A percentile compares a stretch with the other conserved stretches of the same genome.
These are phyloP conservation scores for Calephelis virginiensis DNA, from an alignment of 1,140 invertebrate genomes.

Conservation along the genomic window DNA sequence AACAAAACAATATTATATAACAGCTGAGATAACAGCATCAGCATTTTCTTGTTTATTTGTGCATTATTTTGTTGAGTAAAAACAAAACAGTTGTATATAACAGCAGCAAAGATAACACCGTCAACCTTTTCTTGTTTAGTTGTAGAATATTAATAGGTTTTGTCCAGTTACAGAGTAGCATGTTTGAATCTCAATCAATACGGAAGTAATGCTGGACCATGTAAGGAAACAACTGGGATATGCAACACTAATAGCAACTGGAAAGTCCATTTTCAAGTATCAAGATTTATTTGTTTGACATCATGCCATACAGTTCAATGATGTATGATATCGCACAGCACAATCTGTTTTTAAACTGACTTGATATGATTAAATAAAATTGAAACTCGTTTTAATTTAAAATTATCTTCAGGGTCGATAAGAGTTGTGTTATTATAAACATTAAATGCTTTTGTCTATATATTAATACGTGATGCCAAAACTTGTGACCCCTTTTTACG, in stretches of 20 bases:
- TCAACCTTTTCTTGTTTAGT: not conserved
- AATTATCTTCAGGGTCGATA: too few relatives aligned
- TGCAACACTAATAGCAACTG: not conserved
- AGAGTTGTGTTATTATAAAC: too few relatives aligned
- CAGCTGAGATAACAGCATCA: not conserved
- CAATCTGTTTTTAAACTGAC: not conserved
- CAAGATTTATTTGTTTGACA: slow-evolving; percentile 27
- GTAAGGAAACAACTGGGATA: slow-evolving; percentile 14
- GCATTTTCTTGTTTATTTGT: not conserved
- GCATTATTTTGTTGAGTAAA: too few relatives aligned
- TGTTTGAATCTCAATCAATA: slow-evolving; percentile 8
- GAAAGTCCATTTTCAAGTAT: not conserved
- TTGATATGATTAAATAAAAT: not conserved
- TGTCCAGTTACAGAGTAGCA: slow-evolving; percentile 5
- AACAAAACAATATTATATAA: not conserved
- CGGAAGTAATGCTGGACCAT: slow-evolving; percentile 1
- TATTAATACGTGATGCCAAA: too few relatives aligned
- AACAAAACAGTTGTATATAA: not conserved
- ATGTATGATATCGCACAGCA: not conserved
- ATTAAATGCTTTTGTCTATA: too few relatives aligned
- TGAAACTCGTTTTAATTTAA: too few relatives aligned
- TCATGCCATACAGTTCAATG: slow-evolving; percentile 19
- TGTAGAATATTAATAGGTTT: slow-evolving; percentile 12
- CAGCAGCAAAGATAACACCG: not conserved
- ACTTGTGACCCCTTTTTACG: too few relatives aligned